A percentile compares a stretch with the other conserved stretches of the same genome.
Conservation (phyloP, 2,888 invertebrate genomes). For the Eupithecia vulgata region DNA sequence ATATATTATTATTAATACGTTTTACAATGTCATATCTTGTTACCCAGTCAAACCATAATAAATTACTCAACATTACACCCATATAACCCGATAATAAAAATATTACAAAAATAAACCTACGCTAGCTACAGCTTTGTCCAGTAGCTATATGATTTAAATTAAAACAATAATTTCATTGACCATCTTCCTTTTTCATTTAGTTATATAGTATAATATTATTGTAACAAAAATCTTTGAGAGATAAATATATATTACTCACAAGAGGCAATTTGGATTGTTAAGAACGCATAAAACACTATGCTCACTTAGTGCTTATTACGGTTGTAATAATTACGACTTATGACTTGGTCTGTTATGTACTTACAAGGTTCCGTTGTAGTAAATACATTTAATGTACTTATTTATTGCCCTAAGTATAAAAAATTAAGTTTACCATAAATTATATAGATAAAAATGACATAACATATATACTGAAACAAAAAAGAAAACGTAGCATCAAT, state of each 20-base stretch:
- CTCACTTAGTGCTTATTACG: neutral
- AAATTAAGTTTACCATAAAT: neutral
- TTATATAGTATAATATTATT: neutral
- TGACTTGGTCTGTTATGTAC: neutral
- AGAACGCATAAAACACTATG: neutral
- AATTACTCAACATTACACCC: slow-evolving; percentile 19
- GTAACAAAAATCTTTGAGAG: neutral
- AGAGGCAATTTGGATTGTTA: neutral
- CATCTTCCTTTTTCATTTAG: neutral
- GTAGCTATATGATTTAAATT: neutral
- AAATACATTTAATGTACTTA: neutral
- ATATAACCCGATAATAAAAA: slow-evolving; percentile 9
- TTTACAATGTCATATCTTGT: slow-evolving; percentile 25
- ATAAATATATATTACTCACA: neutral
- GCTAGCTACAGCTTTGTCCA: neutral
- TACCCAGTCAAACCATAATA: slow-evolving; percentile 20
- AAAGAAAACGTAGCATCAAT: neutral
- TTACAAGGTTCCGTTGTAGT: neutral
- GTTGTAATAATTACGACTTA: neutral
- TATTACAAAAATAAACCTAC: neutral
- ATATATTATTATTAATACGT: neutral
- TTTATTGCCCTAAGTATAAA: neutral
- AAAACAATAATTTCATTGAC: neutral
- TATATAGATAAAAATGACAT: neutral
- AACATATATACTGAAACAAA: neutral